Evolutionary conservation across 2,797 vertebrate genomes (phyloP).

Genomic region (Loriculus beryllinus): DNA sequence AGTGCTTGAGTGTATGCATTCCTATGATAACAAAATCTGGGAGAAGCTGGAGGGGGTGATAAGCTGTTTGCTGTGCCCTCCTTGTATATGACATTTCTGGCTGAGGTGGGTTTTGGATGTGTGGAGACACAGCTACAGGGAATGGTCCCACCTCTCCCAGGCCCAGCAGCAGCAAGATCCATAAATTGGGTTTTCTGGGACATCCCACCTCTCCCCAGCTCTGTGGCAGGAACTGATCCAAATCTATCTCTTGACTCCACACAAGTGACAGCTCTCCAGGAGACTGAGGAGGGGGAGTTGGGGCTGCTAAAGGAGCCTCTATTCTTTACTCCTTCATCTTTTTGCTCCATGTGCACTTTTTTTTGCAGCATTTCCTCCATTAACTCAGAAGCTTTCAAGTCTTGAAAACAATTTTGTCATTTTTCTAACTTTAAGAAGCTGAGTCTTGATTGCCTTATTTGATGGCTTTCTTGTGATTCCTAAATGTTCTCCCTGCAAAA

Average conservation of each 20-base stretch:
- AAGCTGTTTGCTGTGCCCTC: neutral
- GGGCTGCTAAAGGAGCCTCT: neutral
- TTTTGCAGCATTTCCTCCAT: neutral
- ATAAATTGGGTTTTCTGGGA: neutral
- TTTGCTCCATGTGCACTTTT: neutral
- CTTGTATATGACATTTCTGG: neutral
- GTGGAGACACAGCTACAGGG: neutral
- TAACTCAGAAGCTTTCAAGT: neutral
- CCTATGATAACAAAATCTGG: neutral
- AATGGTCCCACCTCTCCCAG: neutral
- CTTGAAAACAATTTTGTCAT: slow-evolving; percentile 27
- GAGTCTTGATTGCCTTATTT: slow-evolving; percentile 26
- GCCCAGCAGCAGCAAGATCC: neutral
- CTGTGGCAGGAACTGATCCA: neutral
- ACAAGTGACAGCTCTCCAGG: neutral
- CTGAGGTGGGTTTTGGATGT: neutral
- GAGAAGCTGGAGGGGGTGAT: neutral
- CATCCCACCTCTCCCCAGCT: neutral
- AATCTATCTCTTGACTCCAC: neutral
- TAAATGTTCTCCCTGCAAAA: slow-evolving; percentile 20
- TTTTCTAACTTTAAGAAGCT: slow-evolving; percentile 34
- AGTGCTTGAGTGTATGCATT: neutral
- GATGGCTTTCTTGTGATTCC: slow-evolving; percentile 31
- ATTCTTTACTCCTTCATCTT: neutral
- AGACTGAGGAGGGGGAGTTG: neutral